Base-by-base conservation (phyloP, 2,888 invertebrate genomes). In the Invenusta paracnida region DNA sequence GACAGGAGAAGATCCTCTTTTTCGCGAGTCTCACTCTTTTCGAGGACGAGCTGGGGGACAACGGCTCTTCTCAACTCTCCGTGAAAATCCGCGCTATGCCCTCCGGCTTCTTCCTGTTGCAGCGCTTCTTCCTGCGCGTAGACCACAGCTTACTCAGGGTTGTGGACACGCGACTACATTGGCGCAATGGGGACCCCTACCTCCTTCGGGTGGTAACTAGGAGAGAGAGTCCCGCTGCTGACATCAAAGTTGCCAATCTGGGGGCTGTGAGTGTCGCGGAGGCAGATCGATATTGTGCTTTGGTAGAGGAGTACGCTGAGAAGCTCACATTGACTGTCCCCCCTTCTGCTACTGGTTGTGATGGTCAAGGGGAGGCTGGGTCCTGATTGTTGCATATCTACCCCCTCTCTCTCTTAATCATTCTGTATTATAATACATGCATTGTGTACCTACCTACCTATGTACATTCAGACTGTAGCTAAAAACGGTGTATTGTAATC, bases 31-130 rank as follows among this genome's bases (percentile, higher is more conserved):
- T 98, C 31, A 95, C 95, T 86, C 92, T 99, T 66, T 99, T 95
- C 93, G 99, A 99, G 92, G 99, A 99, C 93, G 99, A 99, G 92
- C 92, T 99, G 82, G 98, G 98, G 90, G 99, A 99, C 92, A 96
- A 99, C 93, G 99, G 99, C 23, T 94, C 96, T 85, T 96, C 98
- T 0, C 94, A 95, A 84, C 93, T 95, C 89, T 95, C 94, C 87
- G 96, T 96, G 0, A 97, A 98, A 94, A 95, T 99, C 93, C 94
- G 99, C 90, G 97, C 97, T 0, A 99, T 99, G 99, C 96, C 96
- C 0, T 94, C 94, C 67, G 95, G 96, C 88, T 97, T 96, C 93
- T 98, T 96, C 91, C 94, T 97, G 83, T 93, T 99, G 2, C 92
- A 96, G 86, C 93, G 98, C 88, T 96, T 95, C 91, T 99, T 97